Evolutionary conservation across 2,888 invertebrate genomes (phyloP).

Genomic region (Platerodrilus igneus): DNA sequence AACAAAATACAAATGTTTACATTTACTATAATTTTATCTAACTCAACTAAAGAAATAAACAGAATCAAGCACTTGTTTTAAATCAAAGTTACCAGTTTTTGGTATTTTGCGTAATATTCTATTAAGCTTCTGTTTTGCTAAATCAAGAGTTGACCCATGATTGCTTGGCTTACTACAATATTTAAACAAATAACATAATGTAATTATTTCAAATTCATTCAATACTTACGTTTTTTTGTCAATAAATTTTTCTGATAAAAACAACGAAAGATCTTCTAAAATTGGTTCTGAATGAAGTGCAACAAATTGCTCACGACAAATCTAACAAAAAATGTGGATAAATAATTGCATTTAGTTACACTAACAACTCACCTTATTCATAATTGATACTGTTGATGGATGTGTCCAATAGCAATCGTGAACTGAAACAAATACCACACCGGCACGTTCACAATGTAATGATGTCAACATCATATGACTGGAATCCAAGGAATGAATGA

Average conservation of each 20-base stretch:
- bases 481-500: constrained; percentile 97
- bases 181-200: constrained; percentile 10
- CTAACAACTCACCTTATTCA: constrained; percentile 72
- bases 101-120: constrained; percentile 61
- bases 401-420: constrained; percentile 99
- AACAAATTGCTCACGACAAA: constrained; percentile 98
- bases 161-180: constrained; percentile 50
- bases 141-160: constrained; percentile 52
- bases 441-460: constrained; percentile 74
- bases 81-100: constrained; percentile 69
- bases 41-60: constrained; percentile 85
- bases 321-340: constrained; percentile 54
- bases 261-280: constrained; percentile 77
- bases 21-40: no score
- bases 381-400: constrained; percentile 73
- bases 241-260: constrained; percentile 65
- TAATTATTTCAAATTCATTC: neutral
- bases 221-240: constrained; percentile 41
- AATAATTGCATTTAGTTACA: constrained; percentile 10
- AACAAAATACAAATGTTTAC: no score
- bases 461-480: constrained; percentile 99
- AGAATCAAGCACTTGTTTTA: constrained; percentile 69
- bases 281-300: constrained; percentile 90
- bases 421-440: constrained; percentile 90
- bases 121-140: constrained; percentile 61